Conservation (phyloP, 2,797 vertebrate genomes). For the Arvicola amphibius region DNA sequence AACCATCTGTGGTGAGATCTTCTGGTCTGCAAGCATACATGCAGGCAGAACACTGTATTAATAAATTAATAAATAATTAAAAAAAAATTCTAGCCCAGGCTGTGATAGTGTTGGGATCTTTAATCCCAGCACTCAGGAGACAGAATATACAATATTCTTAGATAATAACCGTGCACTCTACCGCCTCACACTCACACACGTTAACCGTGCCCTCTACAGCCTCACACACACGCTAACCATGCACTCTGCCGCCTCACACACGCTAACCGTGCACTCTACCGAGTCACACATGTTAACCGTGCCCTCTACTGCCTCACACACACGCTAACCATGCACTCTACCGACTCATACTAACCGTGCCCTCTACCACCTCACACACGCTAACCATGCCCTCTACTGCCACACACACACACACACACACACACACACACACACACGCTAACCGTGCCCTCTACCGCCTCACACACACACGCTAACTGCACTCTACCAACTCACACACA, state of each 20-base stretch:
- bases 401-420: too few relatives aligned
- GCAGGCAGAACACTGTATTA: background rate
- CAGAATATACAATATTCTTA: background rate
- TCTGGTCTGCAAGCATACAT: background rate
- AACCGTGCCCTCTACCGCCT: too few relatives aligned
- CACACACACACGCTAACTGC: too few relatives aligned
- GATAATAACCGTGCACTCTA: background rate
- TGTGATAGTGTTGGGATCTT: background rate
- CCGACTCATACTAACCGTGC: background rate
- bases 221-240: too few relatives aligned
- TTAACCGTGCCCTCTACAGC: too few relatives aligned
- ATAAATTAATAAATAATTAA: background rate
- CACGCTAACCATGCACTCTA: too few relatives aligned
- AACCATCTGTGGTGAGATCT: background rate
- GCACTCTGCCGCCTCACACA: too few relatives aligned
- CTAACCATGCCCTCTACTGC: fast-evolving
- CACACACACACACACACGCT: too few relatives aligned
- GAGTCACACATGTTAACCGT: too few relatives aligned
- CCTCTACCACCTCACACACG: too few relatives aligned
- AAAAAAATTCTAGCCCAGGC: background rate
- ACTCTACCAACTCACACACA: background rate
- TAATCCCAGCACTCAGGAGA: background rate
- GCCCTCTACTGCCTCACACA: background rate
- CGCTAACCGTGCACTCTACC: too few relatives aligned
- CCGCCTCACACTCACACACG: too few relatives aligned